These are phyloP conservation scores for Camponotus pennsylvanicus DNA, from an alignment of 1,140 invertebrate species.

Conservation along the genomic window DNA sequence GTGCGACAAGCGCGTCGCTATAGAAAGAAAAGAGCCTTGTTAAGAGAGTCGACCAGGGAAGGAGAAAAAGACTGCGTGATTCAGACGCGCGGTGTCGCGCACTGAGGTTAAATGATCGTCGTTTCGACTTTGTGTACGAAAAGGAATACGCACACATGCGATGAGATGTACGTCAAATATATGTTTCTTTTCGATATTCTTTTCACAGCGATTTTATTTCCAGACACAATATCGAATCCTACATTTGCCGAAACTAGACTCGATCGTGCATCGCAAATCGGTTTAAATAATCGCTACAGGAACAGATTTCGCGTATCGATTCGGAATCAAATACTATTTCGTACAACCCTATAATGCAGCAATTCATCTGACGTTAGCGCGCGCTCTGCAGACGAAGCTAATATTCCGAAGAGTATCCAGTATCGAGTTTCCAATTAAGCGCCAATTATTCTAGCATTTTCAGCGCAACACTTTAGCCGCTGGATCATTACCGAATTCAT, in stretches of 20 bases:
- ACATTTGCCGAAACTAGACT: not conserved
- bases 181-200: not conserved
- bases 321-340: conserved; percentile 1
- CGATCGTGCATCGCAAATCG: not conserved
- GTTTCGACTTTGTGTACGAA: conserved; percentile 2
- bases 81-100: not conserved
- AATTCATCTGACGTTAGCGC: conserved; percentile 35
- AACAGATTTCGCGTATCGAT: not conserved
- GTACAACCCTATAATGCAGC: not conserved
- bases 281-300: not conserved
- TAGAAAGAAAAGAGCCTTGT: not conserved
- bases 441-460: conserved; percentile 66
- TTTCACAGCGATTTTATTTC: conserved; percentile 9
- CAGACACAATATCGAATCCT: not conserved
- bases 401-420: conserved; percentile 53
- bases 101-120: conserved; percentile 14
- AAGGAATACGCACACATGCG: not conserved
- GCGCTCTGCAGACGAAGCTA: conserved; percentile 52
- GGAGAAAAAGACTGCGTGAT: conserved; percentile 24
- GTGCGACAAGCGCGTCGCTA: not conserved
- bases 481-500: conserved; percentile 62
- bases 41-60: not conserved
- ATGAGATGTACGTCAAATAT: not conserved
- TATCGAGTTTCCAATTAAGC: conserved; percentile 69
- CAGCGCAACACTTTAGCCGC: conserved; percentile 51